Evolutionary conservation across 2,113 vertebrate species (phyloP), one percentile per base, ranked within the genome.

Genomic region (Lagopus muta): DNA sequence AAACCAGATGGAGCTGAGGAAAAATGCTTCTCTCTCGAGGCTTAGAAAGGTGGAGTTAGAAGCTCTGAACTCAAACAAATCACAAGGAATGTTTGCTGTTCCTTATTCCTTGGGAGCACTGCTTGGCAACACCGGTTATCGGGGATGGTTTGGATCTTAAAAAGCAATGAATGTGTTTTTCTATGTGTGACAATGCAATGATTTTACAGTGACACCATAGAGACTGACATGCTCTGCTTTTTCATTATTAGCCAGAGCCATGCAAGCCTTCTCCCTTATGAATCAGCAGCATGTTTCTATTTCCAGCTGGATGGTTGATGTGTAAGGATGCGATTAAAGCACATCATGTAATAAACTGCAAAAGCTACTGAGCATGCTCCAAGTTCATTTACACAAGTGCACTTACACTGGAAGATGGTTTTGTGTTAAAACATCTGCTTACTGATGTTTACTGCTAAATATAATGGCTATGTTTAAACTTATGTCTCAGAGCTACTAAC

Each of bases 41-140:
- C 83, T 92, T 93, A 58, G 30, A 91, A 94, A 94, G 91, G 89
- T 90, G 32, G 88, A 82, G 54, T 84, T 78, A 80, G 70, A 82
- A 89, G 58, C 50, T 75, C 45, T 73, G 92, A 90, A 94, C 54
- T 93, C 91, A 96, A 97, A 86, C 57, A 93, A 80, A 97, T 89
- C 95, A 96, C 93, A 97, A 80, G 62, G 88, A 94, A 93, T 74
- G 86, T 91, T 96, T 52, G 81, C 72, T 86, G 76, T 92, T 88
- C 65, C 50, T 6, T 62, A 30, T 20, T 90, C 52, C 67, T 81
- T 62, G 36, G 86, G 89, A 94, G 61, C 73, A 47, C 10, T 30
- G 22, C 6, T 43, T 3, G 5, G 40, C 65, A 65, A 42, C 11
- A 40, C 61, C 90, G n/a, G 57, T 75, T 58, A 82, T 74, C 54